Percentiles rank a stretch among this genome's conserved stretches.
phyloP scores from a whole-genome alignment of 2,888 invertebrate species.

The Cartodere bifasciata region DNA sequence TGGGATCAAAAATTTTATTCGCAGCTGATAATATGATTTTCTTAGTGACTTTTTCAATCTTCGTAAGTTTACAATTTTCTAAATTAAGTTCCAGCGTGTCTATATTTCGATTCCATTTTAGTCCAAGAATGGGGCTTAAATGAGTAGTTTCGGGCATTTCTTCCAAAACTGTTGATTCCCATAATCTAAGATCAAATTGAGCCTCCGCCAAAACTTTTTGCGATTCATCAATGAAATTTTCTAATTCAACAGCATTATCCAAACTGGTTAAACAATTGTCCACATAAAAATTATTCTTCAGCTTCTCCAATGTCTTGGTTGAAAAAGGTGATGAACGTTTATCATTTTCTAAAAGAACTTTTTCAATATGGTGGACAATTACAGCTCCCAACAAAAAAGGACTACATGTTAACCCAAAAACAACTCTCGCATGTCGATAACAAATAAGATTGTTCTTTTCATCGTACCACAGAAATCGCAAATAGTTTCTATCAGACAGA shows the following conservation, averaged over 20 bases:
- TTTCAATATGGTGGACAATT: conserved; percentile 9
- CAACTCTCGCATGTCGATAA: conserved; percentile 12
- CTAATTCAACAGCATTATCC: background rate
- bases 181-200: conserved; percentile 13
- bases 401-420: conserved; percentile 14
- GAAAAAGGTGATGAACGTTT: conserved; percentile 4
- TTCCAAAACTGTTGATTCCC: conserved; percentile 9
- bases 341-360: no score
- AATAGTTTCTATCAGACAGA: conserved; percentile 17
- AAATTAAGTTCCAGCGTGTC: no score
- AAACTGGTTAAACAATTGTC: conserved; percentile 14
- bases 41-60: conserved; percentile 8
- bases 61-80: no score
- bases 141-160: conserved; percentile 16
- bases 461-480: conserved; percentile 21
- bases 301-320: conserved; percentile 4
- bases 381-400: conserved; percentile 14
- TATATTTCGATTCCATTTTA: no score
- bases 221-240: conserved; percentile 10
- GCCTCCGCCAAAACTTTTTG: conserved; percentile 8
- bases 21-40: conserved; percentile 10
- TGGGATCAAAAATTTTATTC: conserved; percentile 15
- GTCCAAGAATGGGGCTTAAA: no score
- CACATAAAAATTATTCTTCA: conserved; percentile 12
- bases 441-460: conserved; percentile 6